A percentile compares a stretch with the other conserved stretches of the same genome.
phyloP scores from a whole-genome alignment of 2,113 vertebrate genomes.

The Heteronetta atricapilla region DNA sequence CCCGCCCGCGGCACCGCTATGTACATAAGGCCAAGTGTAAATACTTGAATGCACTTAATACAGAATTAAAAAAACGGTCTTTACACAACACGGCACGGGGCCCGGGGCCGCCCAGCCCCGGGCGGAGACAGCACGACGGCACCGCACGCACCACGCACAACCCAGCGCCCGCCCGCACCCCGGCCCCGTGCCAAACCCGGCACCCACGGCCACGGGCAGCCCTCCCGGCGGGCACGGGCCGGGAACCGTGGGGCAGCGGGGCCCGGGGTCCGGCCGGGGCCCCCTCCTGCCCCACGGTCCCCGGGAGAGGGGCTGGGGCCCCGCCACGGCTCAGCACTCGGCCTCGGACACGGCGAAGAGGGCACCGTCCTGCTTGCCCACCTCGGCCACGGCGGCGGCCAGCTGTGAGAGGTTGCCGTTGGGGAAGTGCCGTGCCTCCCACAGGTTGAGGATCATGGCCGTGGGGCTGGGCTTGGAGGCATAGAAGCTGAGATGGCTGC shows the following conservation, averaged over 20 bases:
- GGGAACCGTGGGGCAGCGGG: background rate
- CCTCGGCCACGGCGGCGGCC: conserved; percentile 93
- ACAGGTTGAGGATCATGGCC: conserved; percentile 97
- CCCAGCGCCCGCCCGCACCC: conserved; percentile 35
- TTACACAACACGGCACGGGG: conserved; percentile 75
- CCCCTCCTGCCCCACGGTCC: background rate
- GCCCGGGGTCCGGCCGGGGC: background rate
- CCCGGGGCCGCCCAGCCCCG: conserved; percentile 62
- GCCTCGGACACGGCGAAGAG: conserved; percentile 96
- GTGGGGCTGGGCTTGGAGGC: conserved; percentile 96
- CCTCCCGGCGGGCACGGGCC: background rate
- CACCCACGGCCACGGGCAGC: background rate
- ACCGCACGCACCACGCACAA: conserved; percentile 80
- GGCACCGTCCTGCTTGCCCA: conserved; percentile 95
- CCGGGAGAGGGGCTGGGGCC: background rate
- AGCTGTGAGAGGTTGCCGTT: conserved; percentile 97
- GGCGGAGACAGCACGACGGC: conserved; percentile 74
- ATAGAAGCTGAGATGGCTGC: conserved; percentile 96
- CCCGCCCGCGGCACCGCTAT: conserved; percentile 79
- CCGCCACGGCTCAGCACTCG: conserved; percentile 83
- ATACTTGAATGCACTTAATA: conserved; percentile 86
- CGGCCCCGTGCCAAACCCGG: background rate
- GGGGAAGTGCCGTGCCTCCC: conserved; percentile 97
- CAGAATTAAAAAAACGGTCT: conserved; percentile 85
- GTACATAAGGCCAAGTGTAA: conserved; percentile 89